These are phyloP conservation scores for Pseudomyrmex gracilis DNA, from an alignment of 1,140 invertebrate species.

Conservation along the genomic window DNA sequence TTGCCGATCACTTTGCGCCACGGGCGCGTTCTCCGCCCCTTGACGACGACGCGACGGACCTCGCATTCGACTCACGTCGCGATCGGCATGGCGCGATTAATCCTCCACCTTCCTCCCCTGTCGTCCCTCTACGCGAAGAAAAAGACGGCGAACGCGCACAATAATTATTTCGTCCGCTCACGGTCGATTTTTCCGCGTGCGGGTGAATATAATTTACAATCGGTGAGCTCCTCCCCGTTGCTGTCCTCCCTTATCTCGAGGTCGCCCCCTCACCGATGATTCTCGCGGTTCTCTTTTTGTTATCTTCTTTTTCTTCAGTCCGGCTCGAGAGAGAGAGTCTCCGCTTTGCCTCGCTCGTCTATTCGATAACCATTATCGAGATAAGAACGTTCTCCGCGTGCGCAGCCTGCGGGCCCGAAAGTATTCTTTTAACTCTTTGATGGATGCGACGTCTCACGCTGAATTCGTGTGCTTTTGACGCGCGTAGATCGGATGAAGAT, in stretches of 20 bases:
- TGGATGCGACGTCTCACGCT: constrained; percentile 9
- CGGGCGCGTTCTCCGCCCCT: constrained; percentile 51
- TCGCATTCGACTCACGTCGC: constrained; percentile 37
- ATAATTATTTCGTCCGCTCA: constrained; percentile 70
- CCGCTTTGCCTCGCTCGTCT: constrained; percentile 1
- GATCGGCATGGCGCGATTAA: constrained; percentile 67
- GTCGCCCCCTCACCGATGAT: constrained; percentile 60
- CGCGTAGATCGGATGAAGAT: constrained; percentile 14
- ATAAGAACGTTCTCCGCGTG: constrained; percentile 52
- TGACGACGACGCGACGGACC: constrained; percentile 24
- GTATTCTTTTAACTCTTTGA: not conserved
- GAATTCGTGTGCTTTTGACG: constrained; percentile 48
- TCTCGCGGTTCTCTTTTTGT: constrained; percentile 25
- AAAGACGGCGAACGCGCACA: constrained; percentile 15
- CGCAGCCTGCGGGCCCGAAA: constrained; percentile 35
- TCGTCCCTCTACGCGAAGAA: no score
- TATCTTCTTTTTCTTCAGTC: not conserved
- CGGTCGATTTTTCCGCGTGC: constrained; percentile 55
- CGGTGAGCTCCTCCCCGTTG: constrained; percentile 50
- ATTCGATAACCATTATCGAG: constrained; percentile 60
- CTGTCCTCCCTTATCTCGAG: constrained; percentile 68
- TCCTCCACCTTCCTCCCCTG: constrained; percentile 29
- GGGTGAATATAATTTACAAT: constrained; percentile 67
- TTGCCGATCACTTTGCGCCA: constrained; percentile 51
- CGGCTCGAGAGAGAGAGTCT: constrained; percentile 23